These are phyloP conservation scores for Himalopsyche kuldschensis DNA, from an alignment of 2,888 invertebrate genomes.

Conservation along the genomic window DNA sequence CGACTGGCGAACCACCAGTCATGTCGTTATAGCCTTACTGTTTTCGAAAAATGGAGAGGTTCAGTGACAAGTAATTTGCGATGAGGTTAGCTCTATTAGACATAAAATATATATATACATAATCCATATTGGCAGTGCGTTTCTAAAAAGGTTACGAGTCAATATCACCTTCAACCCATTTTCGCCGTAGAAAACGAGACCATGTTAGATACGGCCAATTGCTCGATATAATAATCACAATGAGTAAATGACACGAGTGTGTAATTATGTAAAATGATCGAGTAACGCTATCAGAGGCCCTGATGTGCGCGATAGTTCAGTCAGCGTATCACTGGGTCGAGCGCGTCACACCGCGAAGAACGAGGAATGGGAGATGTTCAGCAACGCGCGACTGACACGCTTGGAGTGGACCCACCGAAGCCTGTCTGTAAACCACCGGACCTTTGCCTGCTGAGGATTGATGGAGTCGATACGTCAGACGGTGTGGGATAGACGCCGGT, in stretches of 20 bases:
- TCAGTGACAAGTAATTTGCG: no score
- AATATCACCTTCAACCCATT: no score
- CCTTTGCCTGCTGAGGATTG: neutral
- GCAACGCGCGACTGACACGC: neutral
- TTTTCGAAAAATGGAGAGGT: no score
- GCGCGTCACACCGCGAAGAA: neutral
- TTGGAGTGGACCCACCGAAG: neutral
- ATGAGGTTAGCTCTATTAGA: no score
- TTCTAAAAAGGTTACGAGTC: no score
- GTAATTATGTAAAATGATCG: neutral
- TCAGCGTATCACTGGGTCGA: neutral
- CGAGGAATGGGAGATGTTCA: neutral
- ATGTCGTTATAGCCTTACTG: no score
- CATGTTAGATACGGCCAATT: neutral
- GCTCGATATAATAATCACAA: neutral
- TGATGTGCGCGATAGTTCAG: neutral
- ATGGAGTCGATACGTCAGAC: neutral
- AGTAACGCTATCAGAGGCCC: neutral
- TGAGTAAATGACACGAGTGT: neutral
- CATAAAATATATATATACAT: no score
- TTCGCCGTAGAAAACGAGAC: no score
- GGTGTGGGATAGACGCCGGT: neutral
- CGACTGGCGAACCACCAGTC: no score
- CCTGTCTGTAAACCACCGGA: neutral
- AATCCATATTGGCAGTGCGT: no score